phyloP scores from a whole-genome alignment of 2,797 vertebrate genomes.

The Galago senegalensis region DNA sequence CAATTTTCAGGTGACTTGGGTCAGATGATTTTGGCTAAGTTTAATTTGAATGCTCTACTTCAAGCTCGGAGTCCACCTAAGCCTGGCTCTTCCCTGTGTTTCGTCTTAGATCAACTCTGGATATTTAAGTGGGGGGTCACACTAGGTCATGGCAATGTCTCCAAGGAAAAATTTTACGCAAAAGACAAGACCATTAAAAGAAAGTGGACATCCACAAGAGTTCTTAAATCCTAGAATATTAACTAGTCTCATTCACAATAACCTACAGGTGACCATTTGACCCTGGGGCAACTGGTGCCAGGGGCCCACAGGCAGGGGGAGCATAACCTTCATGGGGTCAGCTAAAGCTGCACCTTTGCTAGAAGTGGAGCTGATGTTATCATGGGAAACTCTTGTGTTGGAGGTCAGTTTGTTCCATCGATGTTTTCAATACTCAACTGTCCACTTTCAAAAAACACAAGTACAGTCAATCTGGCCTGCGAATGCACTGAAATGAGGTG shows the following conservation, averaged over 20 bases:
- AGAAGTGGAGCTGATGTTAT: not conserved
- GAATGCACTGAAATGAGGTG: not conserved
- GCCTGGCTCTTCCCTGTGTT: not conserved
- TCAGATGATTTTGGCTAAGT: not conserved
- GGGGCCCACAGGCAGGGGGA: not conserved
- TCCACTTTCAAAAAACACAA: not conserved
- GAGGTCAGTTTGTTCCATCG: not conserved
- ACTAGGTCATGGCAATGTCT: not conserved
- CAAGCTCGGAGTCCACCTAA: not conserved
- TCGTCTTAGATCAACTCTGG: not conserved
- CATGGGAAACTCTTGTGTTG: not conserved
- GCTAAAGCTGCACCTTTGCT: not conserved
- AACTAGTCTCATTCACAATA: not conserved
- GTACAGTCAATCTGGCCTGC: not conserved
- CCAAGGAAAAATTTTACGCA: not conserved
- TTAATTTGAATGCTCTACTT: not conserved
- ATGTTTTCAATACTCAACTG: not conserved
- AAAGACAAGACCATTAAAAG: not conserved
- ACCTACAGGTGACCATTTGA: not conserved
- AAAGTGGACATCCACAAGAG: not conserved
- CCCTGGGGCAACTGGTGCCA: not conserved
- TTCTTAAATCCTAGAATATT: not conserved
- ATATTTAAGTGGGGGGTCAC: not conserved
- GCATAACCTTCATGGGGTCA: not conserved
- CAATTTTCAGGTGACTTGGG: not conserved